Evolutionary conservation across 2,113 vertebrate genomes (phyloP).

Genomic region (Mohoua ochrocephala): DNA sequence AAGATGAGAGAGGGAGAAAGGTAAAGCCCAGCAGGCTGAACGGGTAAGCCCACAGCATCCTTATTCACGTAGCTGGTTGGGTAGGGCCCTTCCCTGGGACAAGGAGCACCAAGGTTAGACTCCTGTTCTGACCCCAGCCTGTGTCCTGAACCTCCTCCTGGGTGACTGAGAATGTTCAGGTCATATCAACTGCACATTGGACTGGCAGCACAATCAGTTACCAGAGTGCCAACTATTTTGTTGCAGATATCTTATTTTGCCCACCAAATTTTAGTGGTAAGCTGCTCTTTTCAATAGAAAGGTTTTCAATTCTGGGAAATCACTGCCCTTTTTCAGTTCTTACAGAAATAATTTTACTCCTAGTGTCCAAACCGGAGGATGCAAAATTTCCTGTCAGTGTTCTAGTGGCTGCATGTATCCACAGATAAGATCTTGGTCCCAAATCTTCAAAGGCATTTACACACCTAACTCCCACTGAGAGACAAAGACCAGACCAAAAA

Average conservation of each 20-base stretch:
- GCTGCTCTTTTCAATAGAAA: not conserved
- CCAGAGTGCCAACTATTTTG: not conserved
- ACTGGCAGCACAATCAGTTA: not conserved
- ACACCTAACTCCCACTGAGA: not conserved
- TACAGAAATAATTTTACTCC: not conserved
- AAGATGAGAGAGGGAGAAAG: not conserved
- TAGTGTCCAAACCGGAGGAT: not conserved
- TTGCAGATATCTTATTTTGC: not conserved
- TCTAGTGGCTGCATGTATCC: not conserved
- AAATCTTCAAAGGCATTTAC: not conserved
- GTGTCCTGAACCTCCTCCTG: not conserved
- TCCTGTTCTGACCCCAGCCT: not conserved
- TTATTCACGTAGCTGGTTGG: not conserved
- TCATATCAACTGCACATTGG: not conserved
- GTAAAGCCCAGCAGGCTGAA: not conserved
- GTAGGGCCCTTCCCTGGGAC: not conserved
- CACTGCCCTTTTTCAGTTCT: not conserved
- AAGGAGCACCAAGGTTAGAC: not conserved
- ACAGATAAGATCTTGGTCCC: not conserved
- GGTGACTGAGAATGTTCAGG: not conserved
- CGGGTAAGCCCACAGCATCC: rapidly evolving
- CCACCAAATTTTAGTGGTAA: not conserved
- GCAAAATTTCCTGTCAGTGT: not conserved
- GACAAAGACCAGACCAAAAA: not conserved
- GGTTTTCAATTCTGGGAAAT: not conserved